A percentile compares a stretch with the other conserved stretches of the same genome.
Evolutionary conservation across 2,113 vertebrate species (phyloP).

Genomic region (Charina bottae): DNA sequence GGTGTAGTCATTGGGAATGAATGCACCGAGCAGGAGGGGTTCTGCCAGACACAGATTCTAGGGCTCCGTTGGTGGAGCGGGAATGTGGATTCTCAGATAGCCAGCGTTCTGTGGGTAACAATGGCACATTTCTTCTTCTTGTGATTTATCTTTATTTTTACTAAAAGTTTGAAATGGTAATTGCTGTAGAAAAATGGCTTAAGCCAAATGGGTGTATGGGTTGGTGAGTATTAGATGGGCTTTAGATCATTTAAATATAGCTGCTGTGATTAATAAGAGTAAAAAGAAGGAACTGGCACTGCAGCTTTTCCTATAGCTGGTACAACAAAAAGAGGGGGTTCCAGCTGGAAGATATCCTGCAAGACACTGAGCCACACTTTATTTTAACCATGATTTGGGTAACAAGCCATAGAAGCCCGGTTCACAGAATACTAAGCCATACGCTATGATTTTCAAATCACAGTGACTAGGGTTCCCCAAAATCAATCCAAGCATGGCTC

Average conservation of each 20-base stretch:
- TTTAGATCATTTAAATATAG: not conserved
- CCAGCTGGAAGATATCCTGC: not conserved
- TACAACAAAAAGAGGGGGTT: not conserved
- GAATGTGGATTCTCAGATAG: not conserved
- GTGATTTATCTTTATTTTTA: not conserved
- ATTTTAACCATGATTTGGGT: not conserved
- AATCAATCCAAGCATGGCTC: not conserved
- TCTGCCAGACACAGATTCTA: not conserved
- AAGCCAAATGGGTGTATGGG: fast-evolving
- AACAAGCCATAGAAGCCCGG: not conserved
- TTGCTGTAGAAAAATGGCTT: fast-evolving
- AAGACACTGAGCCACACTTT: not conserved
- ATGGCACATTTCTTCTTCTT: not conserved
- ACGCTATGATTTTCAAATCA: not conserved
- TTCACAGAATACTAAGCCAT: not conserved
- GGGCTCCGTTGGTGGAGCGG: not conserved
- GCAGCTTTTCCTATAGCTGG: not conserved
- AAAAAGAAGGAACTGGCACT: not conserved
- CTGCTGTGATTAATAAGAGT: not conserved
- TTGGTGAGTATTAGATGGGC: not conserved
- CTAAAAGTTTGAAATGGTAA: not conserved
- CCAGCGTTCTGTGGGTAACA: not conserved
- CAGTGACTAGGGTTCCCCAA: too few relatives aligned
- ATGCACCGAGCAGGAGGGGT: not conserved
- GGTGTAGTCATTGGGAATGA: not conserved